Percentiles rank a stretch among this genome's conserved stretches.
Evolutionary conservation across 2,888 invertebrate species (phyloP).

Genomic region (Geophilus truncorum): DNA sequence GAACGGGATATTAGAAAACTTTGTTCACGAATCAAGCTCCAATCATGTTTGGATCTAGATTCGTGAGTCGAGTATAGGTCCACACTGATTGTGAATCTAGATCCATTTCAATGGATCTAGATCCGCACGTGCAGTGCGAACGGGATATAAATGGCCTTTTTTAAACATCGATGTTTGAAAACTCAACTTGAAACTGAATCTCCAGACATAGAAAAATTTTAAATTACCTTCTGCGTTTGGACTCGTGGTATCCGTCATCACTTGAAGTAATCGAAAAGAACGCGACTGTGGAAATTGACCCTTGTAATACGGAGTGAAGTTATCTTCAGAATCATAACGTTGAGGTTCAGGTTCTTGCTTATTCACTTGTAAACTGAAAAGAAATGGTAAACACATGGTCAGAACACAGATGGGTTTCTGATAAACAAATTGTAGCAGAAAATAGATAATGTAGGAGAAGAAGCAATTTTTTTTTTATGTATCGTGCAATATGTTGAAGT

Average conservation of each 20-base stretch:
- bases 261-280: slow-evolving; percentile 36
- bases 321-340: background rate
- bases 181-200: too few species aligned
- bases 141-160: background rate
- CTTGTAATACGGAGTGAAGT: slow-evolving; percentile 25
- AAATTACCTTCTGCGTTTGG: slow-evolving; percentile 25
- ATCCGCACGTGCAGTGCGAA: too few species aligned
- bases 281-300: slow-evolving; percentile 33
- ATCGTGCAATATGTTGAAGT: too few species aligned
- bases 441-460: too few species aligned
- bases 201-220: background rate
- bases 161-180: too few species aligned
- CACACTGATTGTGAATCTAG: too few species aligned
- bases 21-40: too few species aligned
- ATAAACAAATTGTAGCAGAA: background rate
- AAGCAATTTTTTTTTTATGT: too few species aligned
- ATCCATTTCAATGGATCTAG: too few species aligned
- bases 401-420: background rate
- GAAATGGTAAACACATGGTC: background rate
- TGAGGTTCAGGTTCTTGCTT: background rate
- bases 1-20: background rate
- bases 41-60: too few species aligned
- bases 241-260: slow-evolving; percentile 32
- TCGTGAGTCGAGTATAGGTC: too few species aligned
- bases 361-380: background rate